Base-by-base conservation (phyloP, 1,140 invertebrate genomes). In the Bombus affinis region DNA sequence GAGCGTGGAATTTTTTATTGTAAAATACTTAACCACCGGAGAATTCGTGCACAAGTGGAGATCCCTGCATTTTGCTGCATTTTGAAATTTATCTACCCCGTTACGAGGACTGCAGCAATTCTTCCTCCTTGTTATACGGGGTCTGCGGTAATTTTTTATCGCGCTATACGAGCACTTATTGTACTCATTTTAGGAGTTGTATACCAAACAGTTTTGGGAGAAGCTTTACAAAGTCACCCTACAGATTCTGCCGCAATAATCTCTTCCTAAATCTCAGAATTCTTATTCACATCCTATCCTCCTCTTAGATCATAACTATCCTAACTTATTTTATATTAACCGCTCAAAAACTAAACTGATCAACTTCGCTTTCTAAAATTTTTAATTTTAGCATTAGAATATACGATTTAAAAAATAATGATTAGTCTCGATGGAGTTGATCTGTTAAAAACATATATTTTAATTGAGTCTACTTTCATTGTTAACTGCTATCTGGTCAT, bases 81-180 rank as follows among this genome's bases (percentile, higher is more conserved):
- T 75, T 75, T 35, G 32, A 53, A 75, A 57, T 75, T 75, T 75
- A 57, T 75, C 32, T 53, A 35, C 32, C 32, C 18, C 44, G n/a
- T 74, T 74, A 47, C 72, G 72, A 75, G 44, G n/a, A 53, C 18
- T 53, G 73, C 73, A 13, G 73, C 25, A 75, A 75, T 53, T 75
- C 28, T 75, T 53, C 44, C 12, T 13, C 32, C 32, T 74, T 28
- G 32, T 74, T 74, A 35, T 70, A 39, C 25, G 0, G 37, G 10
- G 10, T 10, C 4, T 35, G 73, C 44, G 44, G 39, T 15, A 75
- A 35, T 37, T 53, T 53, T 75, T 75, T 75, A 39, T 39, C 22
- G 35, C 12, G 37, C 37, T 39, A 6, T 15, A 28, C 37, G 22
- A 28, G 10, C 35, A 70, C 22, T 3, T 39, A 39, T 9, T 68